These are phyloP conservation scores for Lepidothrix coronata DNA, from an alignment of 2,113 vertebrate species.

Conservation along the genomic window DNA sequence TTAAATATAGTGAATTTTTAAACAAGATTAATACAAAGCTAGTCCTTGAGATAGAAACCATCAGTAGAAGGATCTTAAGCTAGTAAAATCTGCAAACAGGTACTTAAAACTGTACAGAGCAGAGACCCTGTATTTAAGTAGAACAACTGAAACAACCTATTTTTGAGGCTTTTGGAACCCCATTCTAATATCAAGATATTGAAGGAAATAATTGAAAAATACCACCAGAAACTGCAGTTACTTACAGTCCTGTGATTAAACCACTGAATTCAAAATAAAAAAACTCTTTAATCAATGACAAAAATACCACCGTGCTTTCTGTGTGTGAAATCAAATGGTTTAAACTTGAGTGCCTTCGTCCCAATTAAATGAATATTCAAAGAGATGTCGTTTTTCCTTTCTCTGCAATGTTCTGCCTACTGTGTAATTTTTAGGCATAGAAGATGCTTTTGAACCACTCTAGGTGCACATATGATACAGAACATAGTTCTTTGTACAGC, in stretches of 20 bases:
- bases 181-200: background rate
- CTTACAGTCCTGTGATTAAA: background rate
- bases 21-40: slow-evolving; percentile 31
- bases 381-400: background rate
- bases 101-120: slow-evolving; percentile 22
- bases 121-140: background rate
- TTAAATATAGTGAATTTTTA: background rate
- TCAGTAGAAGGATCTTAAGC: background rate
- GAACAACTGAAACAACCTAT: background rate
- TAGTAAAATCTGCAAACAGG: background rate
- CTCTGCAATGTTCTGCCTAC: background rate
- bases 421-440: background rate
- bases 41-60: slow-evolving; percentile 15
- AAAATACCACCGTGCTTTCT: background rate
- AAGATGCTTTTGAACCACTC: slow-evolving; percentile 1
- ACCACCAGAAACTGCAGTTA: slow-evolving; percentile 15
- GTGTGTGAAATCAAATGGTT: background rate
- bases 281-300: slow-evolving; percentile 4
- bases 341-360: background rate
- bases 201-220: background rate
- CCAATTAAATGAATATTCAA: background rate
- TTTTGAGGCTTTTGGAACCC: background rate
- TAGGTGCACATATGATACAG: background rate
- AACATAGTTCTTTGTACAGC: background rate
- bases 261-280: background rate